Evolutionary conservation across 2,113 vertebrate species (phyloP).

Genomic region (Piaya cayana): DNA sequence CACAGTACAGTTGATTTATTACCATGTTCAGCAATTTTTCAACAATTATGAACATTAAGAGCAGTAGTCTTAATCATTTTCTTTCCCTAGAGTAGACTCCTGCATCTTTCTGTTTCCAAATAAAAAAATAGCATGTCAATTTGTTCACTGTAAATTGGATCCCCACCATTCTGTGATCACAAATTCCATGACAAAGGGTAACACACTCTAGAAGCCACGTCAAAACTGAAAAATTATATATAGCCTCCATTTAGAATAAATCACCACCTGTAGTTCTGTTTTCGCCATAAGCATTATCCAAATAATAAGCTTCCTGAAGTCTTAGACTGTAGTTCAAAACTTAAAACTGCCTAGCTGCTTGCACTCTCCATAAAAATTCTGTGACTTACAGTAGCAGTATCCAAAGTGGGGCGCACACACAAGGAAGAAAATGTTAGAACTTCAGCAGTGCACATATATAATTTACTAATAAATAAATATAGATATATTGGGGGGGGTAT

Average conservation of each 20-base stretch:
- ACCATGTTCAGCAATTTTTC: background rate
- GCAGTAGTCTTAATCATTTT: background rate
- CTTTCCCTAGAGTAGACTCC: background rate
- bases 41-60: background rate
- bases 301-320: background rate
- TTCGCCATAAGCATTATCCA: background rate
- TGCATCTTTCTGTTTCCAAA: background rate
- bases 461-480: background rate
- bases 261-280: background rate
- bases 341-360: background rate
- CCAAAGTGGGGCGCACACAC: background rate
- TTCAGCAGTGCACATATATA: background rate
- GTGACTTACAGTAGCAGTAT: background rate
- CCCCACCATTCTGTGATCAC: background rate
- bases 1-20: background rate
- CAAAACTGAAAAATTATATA: background rate
- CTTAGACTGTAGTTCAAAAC: background rate
- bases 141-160: background rate
- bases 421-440: background rate
- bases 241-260: background rate
- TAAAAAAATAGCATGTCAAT: background rate
- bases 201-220: background rate
- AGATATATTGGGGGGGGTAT: too few relatives aligned
- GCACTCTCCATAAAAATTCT: background rate
- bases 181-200: background rate